Evolutionary conservation across 2,113 vertebrate species (phyloP).

Genomic region (Grantiella picta): DNA sequence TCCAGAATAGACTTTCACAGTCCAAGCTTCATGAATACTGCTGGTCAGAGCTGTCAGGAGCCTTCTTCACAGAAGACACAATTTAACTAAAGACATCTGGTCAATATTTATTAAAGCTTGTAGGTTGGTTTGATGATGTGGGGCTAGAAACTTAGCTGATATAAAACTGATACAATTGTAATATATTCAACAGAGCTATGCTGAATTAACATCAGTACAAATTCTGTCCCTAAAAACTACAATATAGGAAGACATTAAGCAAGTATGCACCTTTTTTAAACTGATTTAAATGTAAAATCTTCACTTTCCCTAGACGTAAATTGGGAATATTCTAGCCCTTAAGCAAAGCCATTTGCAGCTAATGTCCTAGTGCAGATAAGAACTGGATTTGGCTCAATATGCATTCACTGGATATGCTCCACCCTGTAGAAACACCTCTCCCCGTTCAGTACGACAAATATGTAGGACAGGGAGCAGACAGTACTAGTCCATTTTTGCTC

Average conservation of each 20-base stretch:
- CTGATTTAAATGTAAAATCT: neutral
- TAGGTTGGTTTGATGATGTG: neutral
- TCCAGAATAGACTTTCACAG: neutral
- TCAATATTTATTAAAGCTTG: neutral
- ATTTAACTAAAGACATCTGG: neutral
- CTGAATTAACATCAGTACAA: neutral
- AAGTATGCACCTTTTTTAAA: neutral
- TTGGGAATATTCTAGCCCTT: constrained; percentile 7
- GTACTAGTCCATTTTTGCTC: neutral
- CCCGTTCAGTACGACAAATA: neutral
- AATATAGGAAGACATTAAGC: neutral
- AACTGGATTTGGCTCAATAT: neutral
- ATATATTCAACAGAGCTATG: neutral
- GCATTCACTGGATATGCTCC: neutral
- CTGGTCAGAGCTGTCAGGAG: neutral
- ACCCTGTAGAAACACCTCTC: neutral
- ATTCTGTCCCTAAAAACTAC: neutral
- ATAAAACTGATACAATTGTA: neutral
- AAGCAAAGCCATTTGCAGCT: constrained; percentile 29
- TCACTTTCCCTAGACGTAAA: neutral
- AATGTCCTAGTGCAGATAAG: neutral
- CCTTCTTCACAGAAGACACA: neutral
- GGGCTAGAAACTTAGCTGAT: neutral
- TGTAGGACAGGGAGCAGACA: constrained; percentile 15
- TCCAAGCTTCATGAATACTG: neutral